Conservation (phyloP, 1,140 invertebrate genomes). For the Euglossa dilemma region DNA sequence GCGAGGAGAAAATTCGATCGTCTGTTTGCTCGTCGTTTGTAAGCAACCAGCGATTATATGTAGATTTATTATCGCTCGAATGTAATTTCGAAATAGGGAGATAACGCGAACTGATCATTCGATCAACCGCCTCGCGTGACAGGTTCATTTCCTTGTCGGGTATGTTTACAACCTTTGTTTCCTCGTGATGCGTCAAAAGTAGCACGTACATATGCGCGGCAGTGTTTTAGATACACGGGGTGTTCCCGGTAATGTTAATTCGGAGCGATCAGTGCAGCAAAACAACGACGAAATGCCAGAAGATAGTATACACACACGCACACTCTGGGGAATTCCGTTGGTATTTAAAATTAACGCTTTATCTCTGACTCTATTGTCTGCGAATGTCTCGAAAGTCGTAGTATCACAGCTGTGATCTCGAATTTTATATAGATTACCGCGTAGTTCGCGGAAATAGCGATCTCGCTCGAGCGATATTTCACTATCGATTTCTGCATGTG, state of each 20-base stretch:
- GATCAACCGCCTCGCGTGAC: not conserved
- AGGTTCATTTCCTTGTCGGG: not conserved
- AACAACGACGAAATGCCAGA: not conserved
- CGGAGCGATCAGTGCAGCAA: too few species aligned
- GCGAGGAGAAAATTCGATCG: too few species aligned
- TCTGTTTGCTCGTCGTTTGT: too few species aligned
- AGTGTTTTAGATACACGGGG: not conserved
- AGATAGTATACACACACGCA: too few species aligned
- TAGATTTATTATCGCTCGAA: not conserved
- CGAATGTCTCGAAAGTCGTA: not conserved
- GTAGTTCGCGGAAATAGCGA: not conserved
- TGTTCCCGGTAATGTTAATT: not conserved
- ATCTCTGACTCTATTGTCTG: not conserved
- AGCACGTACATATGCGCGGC: not conserved
- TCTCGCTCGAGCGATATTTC: not conserved
- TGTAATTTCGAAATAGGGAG: not conserved
- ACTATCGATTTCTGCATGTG: not conserved
- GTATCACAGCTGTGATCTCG: not conserved
- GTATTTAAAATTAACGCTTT: not conserved
- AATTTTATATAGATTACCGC: not conserved
- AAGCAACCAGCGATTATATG: not conserved
- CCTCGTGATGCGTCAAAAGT: not conserved
- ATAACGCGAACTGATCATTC: constrained; percentile 22
- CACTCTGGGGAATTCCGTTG: not conserved
- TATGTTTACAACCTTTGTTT: not conserved